Base-by-base conservation (phyloP, 2,888 invertebrate species). In the Agrotis puta region DNA sequence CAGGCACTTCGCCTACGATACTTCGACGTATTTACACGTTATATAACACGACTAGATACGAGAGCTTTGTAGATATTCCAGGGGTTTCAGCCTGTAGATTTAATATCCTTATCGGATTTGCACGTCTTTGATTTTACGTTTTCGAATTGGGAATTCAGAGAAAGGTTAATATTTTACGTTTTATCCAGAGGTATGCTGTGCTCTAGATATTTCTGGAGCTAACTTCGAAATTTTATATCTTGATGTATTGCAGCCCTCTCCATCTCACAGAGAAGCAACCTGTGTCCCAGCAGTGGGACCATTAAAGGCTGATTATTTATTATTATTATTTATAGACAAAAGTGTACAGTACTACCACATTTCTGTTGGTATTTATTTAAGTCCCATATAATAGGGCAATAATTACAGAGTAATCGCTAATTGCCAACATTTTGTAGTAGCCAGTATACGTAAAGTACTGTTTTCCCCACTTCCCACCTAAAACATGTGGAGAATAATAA, bases 1-100 rank as follows among this genome's bases (percentile, higher is more conserved):
- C 78, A 85, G 84, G 81, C 81, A 70, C 51, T 14, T 59, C 82
- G 51, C 68, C 71, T 69, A 85, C 80, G 39, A 27, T 9, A 53
- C n/a, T 43, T 47, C n/a, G 47, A 16, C 47, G 18, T 64, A 57
- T 63, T 47, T 57, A 80, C 13, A 69, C 22, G 33, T 33, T n/a
- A 57, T 65, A 50, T 62, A 39, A 64, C 18, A 20, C 7, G 22
- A 57, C 47, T 72, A 79, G 48, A 14, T 64, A 54, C 5, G 11
- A 64, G 43, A 71, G 66, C 63, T 77, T 59, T 76, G 54, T 67
- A 50, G 53, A 77, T 80, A 70, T 83, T 70, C 57, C 57, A 79
- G 47, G 54, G 65, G 58, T 68, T 65, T 71, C 61, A 51, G 39
- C 22, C 50, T 51, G 43, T 69, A 56, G 48, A 43, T 78, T 74